phyloP scores from a whole-genome alignment of 2,888 invertebrate genomes.

The Erebia palarica region DNA sequence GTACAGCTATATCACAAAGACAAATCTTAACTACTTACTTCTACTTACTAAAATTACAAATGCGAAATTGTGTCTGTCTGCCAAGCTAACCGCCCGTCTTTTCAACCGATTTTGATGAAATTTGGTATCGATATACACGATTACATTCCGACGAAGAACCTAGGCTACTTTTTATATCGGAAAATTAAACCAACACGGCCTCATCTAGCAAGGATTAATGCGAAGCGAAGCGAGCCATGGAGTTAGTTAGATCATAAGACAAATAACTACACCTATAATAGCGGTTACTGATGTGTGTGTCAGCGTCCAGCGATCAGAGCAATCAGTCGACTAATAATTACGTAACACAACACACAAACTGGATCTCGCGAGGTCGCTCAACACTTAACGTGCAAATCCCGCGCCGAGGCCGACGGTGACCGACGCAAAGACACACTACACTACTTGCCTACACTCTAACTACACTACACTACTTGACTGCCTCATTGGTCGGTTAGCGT shows the following conservation, averaged over 20 bases:
- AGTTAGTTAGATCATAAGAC: conserved; percentile 31
- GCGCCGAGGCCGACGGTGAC: conserved; percentile 40
- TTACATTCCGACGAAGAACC: too few species aligned
- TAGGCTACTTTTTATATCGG: too few species aligned
- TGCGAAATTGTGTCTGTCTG: too few species aligned
- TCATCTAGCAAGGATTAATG: neutral
- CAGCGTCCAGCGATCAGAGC: neutral
- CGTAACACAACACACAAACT: conserved; percentile 42
- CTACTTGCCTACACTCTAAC: neutral
- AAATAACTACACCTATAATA: conserved; percentile 11
- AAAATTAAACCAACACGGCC: too few species aligned
- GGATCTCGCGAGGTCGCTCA: conserved; percentile 40
- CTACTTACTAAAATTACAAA: too few species aligned
- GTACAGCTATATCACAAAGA: too few species aligned
- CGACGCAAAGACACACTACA: conserved; percentile 45
- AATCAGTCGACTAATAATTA: conserved; percentile 31
- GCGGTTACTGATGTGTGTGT: neutral
- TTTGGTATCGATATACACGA: too few species aligned
- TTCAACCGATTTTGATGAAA: too few species aligned
- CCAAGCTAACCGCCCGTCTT: too few species aligned
- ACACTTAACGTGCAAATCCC: conserved; percentile 36
- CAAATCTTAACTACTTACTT: too few species aligned
- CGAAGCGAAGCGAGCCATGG: neutral
- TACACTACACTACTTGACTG: too few species aligned
- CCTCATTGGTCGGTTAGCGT: too few species aligned